Percentiles rank a stretch among this genome's conserved stretches.
phyloP scores from a whole-genome alignment of 2,888 invertebrate genomes.

The Epiblema foenella region DNA sequence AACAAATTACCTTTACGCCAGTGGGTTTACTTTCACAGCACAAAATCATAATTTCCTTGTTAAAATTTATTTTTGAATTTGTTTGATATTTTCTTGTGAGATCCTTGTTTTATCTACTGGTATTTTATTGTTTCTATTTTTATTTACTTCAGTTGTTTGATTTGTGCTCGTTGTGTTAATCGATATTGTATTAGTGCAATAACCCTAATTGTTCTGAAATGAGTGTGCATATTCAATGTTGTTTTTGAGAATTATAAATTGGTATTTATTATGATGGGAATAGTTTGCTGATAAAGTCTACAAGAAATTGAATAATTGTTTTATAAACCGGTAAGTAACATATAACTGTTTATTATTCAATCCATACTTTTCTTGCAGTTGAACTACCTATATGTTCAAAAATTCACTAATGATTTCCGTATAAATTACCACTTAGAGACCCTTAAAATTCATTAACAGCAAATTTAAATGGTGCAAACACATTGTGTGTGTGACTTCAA shows the following conservation, averaged over 20 bases:
- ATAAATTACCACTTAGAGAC: not conserved
- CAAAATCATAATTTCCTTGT: conserved; percentile 22
- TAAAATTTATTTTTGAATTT: conserved; percentile 3
- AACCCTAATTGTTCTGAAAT: conserved; percentile 69
- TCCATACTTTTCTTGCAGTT: not conserved
- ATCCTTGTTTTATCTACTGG: conserved; percentile 57
- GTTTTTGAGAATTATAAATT: conserved; percentile 50
- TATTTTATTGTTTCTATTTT: conserved; percentile 64
- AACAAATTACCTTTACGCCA: conserved; percentile 32
- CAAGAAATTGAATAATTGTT: conserved; percentile 15
- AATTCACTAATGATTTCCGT: not conserved
- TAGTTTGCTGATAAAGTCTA: conserved; percentile 48
- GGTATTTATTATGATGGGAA: conserved; percentile 61
- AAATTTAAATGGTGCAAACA: not conserved
- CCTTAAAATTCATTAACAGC: conserved; percentile 4
- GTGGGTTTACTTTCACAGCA: conserved; percentile 41
- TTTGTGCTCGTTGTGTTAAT: conserved; percentile 65
- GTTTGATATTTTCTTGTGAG: conserved; percentile 46
- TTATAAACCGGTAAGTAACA: conserved; percentile 25
- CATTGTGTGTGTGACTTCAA: not conserved
- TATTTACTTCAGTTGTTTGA: conserved; percentile 57
- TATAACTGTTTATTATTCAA: not conserved
- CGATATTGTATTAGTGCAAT: conserved; percentile 63
- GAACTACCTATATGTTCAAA: not conserved
- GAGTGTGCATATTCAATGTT: conserved; percentile 70